Percentiles rank a stretch among this genome's conserved stretches.
Conservation (phyloP, 1,140 invertebrate species). For the Teleopsis dalmanni region DNA sequence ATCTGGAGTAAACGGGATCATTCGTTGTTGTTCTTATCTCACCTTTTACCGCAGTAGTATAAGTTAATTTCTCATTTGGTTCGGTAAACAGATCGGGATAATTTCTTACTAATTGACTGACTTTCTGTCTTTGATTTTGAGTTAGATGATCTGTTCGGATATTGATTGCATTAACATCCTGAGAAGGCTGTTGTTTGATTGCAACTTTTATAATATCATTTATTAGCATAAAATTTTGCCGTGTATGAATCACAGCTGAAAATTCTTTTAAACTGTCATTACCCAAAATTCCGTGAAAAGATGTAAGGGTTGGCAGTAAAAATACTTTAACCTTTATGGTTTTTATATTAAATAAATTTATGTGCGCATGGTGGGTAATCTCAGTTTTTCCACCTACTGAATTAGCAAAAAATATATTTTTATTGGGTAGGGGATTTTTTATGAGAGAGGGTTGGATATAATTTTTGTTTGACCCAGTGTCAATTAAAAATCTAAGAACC, state of each 20-base stretch:
- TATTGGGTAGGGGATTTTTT: constrained; percentile 6
- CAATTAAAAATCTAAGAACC: constrained; percentile 11
- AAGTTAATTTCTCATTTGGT: constrained; percentile 2
- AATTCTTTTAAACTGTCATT: constrained; percentile 12
- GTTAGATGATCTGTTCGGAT: neutral
- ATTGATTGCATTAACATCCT: constrained; percentile 5
- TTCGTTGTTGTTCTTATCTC: constrained; percentile 10
- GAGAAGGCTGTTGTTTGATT: neutral
- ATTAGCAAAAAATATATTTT: constrained; percentile 3
- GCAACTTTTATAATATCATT: neutral
- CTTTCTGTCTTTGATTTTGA: neutral
- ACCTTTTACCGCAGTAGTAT: constrained; percentile 6
- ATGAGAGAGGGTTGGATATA: constrained; percentile 5
- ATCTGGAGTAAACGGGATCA: constrained; percentile 13
- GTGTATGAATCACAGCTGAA: constrained; percentile 5
- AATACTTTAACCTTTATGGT: constrained; percentile 4
- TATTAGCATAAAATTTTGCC: constrained; percentile 1
- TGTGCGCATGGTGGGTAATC: constrained; percentile 6
- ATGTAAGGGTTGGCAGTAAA: neutral
- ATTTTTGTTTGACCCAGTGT: constrained; percentile 13
- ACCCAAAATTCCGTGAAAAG: constrained; percentile 6
- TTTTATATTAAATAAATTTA: constrained; percentile 1
- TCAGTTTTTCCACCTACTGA: constrained; percentile 5
- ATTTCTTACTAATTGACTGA: constrained; percentile 1
- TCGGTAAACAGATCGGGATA: constrained; percentile 7